phyloP scores from a whole-genome alignment of 2,888 invertebrate genomes.

The Hoplodrina ambigua region DNA sequence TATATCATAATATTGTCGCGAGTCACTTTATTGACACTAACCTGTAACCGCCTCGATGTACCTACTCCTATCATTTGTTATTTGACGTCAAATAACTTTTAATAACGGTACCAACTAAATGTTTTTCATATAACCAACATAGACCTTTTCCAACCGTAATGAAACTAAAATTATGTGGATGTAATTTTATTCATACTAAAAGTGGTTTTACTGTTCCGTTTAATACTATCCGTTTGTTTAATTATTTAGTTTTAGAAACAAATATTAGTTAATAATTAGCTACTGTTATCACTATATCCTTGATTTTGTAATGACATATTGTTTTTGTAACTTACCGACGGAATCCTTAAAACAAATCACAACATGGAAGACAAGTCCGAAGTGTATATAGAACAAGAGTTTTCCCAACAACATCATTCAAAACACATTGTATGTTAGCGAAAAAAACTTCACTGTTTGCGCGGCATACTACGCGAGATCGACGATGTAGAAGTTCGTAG shows the following conservation, averaged over 20 bases:
- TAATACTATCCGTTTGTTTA: conserved; percentile 21
- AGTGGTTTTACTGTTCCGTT: conserved; percentile 31
- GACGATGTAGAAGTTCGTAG: conserved; percentile 74
- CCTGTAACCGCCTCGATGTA: conserved; percentile 16
- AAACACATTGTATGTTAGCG: conserved; percentile 82
- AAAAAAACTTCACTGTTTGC: conserved; percentile 76
- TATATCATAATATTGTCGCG: conserved; percentile 36
- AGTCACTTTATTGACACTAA: conserved; percentile 49
- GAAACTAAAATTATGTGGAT: conserved; percentile 27
- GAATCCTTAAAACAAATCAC: conserved; percentile 89
- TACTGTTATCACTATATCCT: background rate
- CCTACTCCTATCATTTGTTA: conserved; percentile 19
- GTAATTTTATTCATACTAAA: conserved; percentile 38
- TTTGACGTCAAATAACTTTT: conserved; percentile 38
- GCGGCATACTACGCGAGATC: conserved; percentile 72
- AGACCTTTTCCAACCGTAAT: conserved; percentile 33
- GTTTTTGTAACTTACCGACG: conserved; percentile 79
- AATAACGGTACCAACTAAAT: conserved; percentile 38
- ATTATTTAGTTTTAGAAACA: conserved; percentile 1
- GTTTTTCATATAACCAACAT: conserved; percentile 46
- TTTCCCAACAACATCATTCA: conserved; percentile 88
- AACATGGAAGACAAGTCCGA: conserved; percentile 89
- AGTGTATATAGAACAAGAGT: conserved; percentile 88
- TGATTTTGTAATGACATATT: background rate
- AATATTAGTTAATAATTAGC: background rate